Base-by-base conservation (phyloP, 2,888 invertebrate genomes). In the Vesta saturnalis region DNA sequence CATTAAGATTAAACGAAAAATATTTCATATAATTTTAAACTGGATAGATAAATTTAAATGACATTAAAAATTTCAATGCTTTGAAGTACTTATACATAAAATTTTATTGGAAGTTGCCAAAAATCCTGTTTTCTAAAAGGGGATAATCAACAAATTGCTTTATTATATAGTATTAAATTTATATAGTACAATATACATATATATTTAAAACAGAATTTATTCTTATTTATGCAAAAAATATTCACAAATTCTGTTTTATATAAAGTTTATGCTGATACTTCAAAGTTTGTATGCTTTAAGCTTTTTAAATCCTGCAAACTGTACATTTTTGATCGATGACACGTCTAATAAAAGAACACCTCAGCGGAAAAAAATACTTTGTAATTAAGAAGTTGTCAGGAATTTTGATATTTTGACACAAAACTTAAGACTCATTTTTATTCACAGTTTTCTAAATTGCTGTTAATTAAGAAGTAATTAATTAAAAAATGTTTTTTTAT, bases 231-330 rank as follows among this genome's bases (percentile, higher is more conserved):
- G 49, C 16, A 10, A 15, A 14, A 18, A 49, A 49, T 52, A 52
- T 52, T 52, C 19, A 19, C 19, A 52, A 52, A 19, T 2, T 14
- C 14, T 43, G 19, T 52, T 52, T 52, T 52, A 39, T 39, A 39
- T 12, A 21, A 43, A 43, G 43, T 43, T 43, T 43, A 43, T 43
- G 43, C 43, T 43, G 52, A 52, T 18, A 52, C 52, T 52, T 52
- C 52, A 52, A 52, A 21, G 19, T 52, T 19, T 21, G 52, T 52
- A 19, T 52, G 19, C 52, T 18, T n/a, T 12, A 52, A 52, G 52
- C 52, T 19, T 52, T 52, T 52, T 52, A 52, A 52, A 52, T 52
- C 52, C 21, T 52, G 52, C 52, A 10, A 52, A 52, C 52, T 52
- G 52, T 21, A 52, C 52, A 52, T 52, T 52, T 39, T 52, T 52